Percentiles rank a stretch among this genome's conserved stretches.
Evolutionary conservation across 1,140 invertebrate species (phyloP).

Genomic region (Metaphire vulgaris): DNA sequence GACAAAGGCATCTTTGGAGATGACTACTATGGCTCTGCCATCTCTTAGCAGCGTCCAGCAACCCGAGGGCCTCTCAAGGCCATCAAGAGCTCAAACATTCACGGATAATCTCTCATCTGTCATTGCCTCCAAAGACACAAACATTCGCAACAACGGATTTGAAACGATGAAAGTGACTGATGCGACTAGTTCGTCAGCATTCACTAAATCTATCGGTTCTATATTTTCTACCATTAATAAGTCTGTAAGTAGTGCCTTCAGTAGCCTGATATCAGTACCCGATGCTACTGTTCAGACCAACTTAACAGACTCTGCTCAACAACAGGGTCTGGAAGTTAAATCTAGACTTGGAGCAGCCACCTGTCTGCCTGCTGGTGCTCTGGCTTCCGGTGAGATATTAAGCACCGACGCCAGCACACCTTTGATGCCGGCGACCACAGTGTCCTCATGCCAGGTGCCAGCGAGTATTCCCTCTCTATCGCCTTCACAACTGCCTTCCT

Average conservation of each 20-base stretch:
- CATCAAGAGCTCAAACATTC: constrained; percentile 2
- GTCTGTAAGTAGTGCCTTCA: constrained; percentile 27
- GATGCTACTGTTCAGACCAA: constrained; percentile 2
- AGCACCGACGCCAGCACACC: too few relatives aligned
- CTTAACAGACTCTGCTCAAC: not conserved
- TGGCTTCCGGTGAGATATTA: too few relatives aligned
- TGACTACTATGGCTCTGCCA: not conserved
- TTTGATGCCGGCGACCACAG: not conserved
- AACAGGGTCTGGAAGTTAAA: too few relatives aligned
- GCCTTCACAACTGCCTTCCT: not conserved
- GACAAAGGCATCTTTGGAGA: not conserved
- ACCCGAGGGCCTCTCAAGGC: not conserved
- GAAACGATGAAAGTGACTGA: constrained; percentile 26
- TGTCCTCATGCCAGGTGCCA: not conserved
- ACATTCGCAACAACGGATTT: not conserved
- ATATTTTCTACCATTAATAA: constrained; percentile 27
- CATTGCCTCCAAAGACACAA: not conserved
- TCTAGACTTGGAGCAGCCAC: too few relatives aligned
- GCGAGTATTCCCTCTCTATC: not conserved
- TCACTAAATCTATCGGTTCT: constrained; percentile 25
- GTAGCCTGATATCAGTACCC: constrained; percentile 22
- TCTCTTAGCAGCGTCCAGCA: not conserved
- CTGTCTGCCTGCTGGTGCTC: too few relatives aligned
- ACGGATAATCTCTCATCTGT: not conserved
- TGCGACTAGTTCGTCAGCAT: constrained; percentile 15